Evolutionary conservation across 2,113 vertebrate species (phyloP).

Genomic region (Proterorhinus semilunaris): DNA sequence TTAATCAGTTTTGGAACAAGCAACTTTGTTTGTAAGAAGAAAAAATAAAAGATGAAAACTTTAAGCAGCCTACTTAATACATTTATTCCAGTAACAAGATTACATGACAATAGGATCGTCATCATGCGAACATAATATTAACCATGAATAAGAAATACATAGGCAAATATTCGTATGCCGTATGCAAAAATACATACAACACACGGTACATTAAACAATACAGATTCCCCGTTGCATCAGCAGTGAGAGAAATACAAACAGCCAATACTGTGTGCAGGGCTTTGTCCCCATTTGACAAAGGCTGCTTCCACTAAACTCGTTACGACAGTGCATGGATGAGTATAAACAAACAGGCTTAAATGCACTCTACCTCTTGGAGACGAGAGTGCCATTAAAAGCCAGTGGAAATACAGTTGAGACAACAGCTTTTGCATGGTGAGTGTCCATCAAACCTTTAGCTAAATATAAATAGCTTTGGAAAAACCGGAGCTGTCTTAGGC

Average conservation of each 20-base stretch:
- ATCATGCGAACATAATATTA: constrained; percentile 37
- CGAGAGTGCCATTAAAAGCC: constrained; percentile 44
- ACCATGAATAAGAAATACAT: constrained; percentile 29
- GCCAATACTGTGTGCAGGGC: constrained; percentile 15
- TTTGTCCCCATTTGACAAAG: constrained; percentile 46
- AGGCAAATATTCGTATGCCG: constrained; percentile 44
- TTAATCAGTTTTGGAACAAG: too few relatives aligned
- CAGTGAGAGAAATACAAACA: constrained; percentile 34
- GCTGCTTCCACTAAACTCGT: constrained; percentile 44
- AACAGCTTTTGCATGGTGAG: constrained; percentile 23
- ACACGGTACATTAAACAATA: constrained; percentile 37
- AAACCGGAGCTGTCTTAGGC: constrained; percentile 12
- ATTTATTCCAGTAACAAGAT: constrained; percentile 65
- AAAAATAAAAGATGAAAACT: constrained; percentile 31
- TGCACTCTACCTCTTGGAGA: constrained; percentile 46
- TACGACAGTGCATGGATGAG: constrained; percentile 49
- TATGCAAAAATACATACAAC: constrained; percentile 67
- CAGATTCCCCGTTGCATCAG: constrained; percentile 33
- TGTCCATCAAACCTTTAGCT: constrained; percentile 24
- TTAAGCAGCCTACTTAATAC: constrained; percentile 50
- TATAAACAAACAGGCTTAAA: constrained; percentile 44
- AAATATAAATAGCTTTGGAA: constrained; percentile 16
- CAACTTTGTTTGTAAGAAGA: constrained; percentile 9
- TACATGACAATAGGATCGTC: constrained; percentile 38
- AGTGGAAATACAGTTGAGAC: constrained; percentile 28